phyloP scores from a whole-genome alignment of 2,888 invertebrate genomes.

The Chesias legatella region DNA sequence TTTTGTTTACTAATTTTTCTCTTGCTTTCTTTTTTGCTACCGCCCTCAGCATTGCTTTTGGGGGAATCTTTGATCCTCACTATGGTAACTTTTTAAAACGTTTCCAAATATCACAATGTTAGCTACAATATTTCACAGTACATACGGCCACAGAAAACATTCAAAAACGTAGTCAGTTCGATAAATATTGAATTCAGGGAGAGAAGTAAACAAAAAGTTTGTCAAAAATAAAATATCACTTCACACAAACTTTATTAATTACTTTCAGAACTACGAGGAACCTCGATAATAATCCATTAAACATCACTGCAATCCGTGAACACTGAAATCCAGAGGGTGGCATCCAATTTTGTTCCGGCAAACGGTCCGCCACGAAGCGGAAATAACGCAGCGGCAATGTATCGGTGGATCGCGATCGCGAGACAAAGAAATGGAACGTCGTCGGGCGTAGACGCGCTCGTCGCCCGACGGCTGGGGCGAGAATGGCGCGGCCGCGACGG shows the following conservation, averaged over 20 bases:
- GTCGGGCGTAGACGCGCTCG: slow-evolving; percentile 36
- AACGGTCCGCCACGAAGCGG: slow-evolving; percentile 45
- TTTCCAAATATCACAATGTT: slow-evolving; percentile 27
- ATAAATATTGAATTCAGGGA: not conserved
- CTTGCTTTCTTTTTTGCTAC: slow-evolving; percentile 82
- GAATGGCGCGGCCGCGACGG: slow-evolving; percentile 54
- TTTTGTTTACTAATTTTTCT: slow-evolving; percentile 82
- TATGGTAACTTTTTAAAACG: slow-evolving; percentile 79
- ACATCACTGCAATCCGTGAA: slow-evolving; percentile 72
- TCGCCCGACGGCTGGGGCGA: slow-evolving; percentile 58
- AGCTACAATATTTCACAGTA: slow-evolving; percentile 2
- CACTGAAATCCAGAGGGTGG: slow-evolving; percentile 71
- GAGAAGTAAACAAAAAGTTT: slow-evolving; percentile 7
- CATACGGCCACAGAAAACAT: slow-evolving; percentile 1
- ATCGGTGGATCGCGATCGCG: slow-evolving; percentile 40
- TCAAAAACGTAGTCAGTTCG: not conserved
- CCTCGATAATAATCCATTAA: slow-evolving; percentile 41
- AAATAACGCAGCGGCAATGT: slow-evolving; percentile 56
- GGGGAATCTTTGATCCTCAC: slow-evolving; percentile 84
- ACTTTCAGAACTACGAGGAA: slow-evolving; percentile 12
- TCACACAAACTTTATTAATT: slow-evolving; percentile 10
- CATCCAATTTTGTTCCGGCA: slow-evolving; percentile 39
- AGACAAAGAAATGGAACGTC: slow-evolving; percentile 54
- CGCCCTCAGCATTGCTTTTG: slow-evolving; percentile 81
- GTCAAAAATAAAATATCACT: slow-evolving; percentile 2